phyloP scores from a whole-genome alignment of 2,797 vertebrate genomes.

The Delichon dasypus region DNA sequence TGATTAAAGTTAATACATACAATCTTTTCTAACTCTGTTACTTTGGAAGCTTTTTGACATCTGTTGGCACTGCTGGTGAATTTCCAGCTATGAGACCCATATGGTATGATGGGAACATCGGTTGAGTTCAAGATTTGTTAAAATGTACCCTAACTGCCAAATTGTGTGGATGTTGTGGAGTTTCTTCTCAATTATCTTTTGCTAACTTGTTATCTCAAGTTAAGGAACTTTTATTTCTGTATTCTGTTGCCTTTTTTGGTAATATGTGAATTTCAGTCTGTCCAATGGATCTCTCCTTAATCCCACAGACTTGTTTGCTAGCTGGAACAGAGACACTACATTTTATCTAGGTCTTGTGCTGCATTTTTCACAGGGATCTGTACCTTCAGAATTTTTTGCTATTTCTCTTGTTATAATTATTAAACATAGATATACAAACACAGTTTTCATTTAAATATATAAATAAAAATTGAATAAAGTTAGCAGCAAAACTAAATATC shows the following conservation, averaged over 20 bases:
- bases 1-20: conserved; percentile 5
- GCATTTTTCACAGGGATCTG: not conserved
- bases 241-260: not conserved
- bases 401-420: not conserved
- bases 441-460: not conserved
- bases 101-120: not conserved
- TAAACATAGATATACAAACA: not conserved
- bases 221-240: not conserved
- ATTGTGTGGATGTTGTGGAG: not conserved
- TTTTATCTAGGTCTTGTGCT: not conserved
- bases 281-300: not conserved
- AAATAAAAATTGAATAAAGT: not conserved
- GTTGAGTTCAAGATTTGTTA: conserved; percentile 4
- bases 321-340: not conserved
- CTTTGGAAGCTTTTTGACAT: conserved; percentile 46
- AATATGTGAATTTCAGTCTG: not conserved
- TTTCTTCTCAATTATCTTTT: not conserved
- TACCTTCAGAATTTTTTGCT: not conserved
- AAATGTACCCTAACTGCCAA: conserved; percentile 27
- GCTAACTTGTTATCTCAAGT: not conserved
- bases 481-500: not conserved
- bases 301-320: not conserved
- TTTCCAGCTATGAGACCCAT: conserved; percentile 50
- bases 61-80: conserved; percentile 22
- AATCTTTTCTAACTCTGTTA: conserved; percentile 6